Base-by-base conservation (phyloP, 2,797 vertebrate genomes). In the Poecilia velifera region DNA sequence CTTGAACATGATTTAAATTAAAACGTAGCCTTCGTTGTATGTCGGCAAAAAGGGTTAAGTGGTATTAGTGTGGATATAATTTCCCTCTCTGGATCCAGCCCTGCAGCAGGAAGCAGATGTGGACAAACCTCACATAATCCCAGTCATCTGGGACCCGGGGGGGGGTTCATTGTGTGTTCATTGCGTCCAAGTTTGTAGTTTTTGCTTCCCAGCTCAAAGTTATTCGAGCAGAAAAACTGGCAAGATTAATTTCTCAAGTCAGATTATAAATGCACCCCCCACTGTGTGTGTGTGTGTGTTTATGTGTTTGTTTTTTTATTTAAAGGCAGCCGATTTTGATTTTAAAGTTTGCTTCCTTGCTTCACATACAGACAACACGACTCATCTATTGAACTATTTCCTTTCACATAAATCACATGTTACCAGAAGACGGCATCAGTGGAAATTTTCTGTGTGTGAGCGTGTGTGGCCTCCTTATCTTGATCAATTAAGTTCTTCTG, bases 91-190 rank as follows among this genome's bases (percentile, higher is more conserved):
- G 84, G 79, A 87, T 79, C 71, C 47, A 2, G 73, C 83, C 74
- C 87, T 82, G 79, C 71, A 76, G 84, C 85, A 93, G 88, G 91
- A 93, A 91, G 84, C 90, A 93, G 92, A 93, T 93, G 92, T 91
- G 90, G 85, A 87, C 88, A 77, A 83, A 88, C 84, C 9, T 25
- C 83, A 79, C 77, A 43, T 92, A 90, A 93, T 91, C 90, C 90
- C 80, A 81, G 68, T 90, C 89, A 91, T 82, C 90, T 86, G 90
- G 85, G 89, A 90, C 89, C 81, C 6, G 1, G 41, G 41, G 41
- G 1, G 41, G 41, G 82, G 31, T 31, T 85, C 85, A 76, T 77
- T 88, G 84, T 91, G 85, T 72, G 80, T 82, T 70, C 22, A 8
- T 28, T 73, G 82, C 73, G 25, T 73, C 45, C 74, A 79, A 79